These are phyloP conservation scores for Corythornis cristatus DNA, from an alignment of 2,113 vertebrate genomes.

Conservation along the genomic window DNA sequence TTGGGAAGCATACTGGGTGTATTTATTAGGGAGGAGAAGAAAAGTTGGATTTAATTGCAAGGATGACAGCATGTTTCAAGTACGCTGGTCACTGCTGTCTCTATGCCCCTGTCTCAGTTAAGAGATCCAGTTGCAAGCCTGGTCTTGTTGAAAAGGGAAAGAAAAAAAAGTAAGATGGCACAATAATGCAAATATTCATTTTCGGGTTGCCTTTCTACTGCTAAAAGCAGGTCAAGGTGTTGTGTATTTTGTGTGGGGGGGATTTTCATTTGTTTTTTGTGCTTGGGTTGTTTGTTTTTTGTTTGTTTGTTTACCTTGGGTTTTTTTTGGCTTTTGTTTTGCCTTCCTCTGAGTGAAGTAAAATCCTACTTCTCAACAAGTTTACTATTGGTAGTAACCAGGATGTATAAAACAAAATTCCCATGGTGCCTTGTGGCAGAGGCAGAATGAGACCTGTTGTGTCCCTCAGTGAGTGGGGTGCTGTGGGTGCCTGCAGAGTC, in stretches of 20 bases:
- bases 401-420: no score
- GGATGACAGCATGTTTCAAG: neutral
- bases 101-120: neutral
- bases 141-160: neutral
- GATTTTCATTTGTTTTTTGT: no score
- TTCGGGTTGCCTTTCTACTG: neutral
- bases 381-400: neutral
- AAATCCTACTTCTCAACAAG: neutral
- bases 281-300: no score
- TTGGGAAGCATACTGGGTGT: neutral
- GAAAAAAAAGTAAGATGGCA: neutral
- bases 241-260: neutral
- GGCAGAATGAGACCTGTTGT: neutral
- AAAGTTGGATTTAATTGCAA: neutral
- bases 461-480: no score
- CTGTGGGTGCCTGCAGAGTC: neutral
- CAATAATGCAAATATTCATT: neutral
- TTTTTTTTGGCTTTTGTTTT: no score
- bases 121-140: neutral
- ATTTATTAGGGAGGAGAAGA: neutral
- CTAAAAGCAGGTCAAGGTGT: neutral
- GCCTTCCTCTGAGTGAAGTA: neutral
- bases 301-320: no score
- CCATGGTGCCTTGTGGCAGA: neutral
- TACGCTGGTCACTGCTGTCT: neutral